Conservation (phyloP, 2,888 invertebrate species). For the Melanchra persicariae region DNA sequence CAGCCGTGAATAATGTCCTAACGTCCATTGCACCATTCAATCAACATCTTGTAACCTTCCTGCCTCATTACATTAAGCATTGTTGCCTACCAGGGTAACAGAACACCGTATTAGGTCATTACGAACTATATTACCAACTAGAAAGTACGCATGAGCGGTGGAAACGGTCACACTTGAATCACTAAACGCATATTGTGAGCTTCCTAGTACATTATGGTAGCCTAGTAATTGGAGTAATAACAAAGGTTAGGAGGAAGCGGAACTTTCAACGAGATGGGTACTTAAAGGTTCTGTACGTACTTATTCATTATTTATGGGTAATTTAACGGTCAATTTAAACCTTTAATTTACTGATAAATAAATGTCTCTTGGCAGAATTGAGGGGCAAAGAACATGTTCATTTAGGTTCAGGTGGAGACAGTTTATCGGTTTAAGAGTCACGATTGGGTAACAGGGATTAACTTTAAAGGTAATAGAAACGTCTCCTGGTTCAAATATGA, state of each 20-base stretch:
- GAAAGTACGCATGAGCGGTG: slow-evolving; percentile 60
- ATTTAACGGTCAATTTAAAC: slow-evolving; percentile 20
- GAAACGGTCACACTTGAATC: slow-evolving; percentile 71
- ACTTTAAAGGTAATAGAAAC: not conserved
- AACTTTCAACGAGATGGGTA: slow-evolving; percentile 55
- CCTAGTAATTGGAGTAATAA: slow-evolving; percentile 66
- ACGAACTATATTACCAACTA: slow-evolving; percentile 52
- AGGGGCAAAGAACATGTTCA: slow-evolving; percentile 28
- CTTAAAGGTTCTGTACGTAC: slow-evolving; percentile 39
- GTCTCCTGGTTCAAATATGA: slow-evolving; percentile 1
- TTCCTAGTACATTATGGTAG: slow-evolving; percentile 67
- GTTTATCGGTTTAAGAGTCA: slow-evolving; percentile 33
- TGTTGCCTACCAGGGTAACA: slow-evolving; percentile 64
- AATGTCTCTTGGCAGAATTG: slow-evolving; percentile 47
- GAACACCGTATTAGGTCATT: slow-evolving; percentile 64
- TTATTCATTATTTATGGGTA: slow-evolving; percentile 48
- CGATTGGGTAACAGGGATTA: slow-evolving; percentile 11
- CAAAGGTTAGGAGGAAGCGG: slow-evolving; percentile 62
- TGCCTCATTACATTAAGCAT: slow-evolving; percentile 60
- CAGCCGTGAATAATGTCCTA: slow-evolving; percentile 55
- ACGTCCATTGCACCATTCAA: slow-evolving; percentile 61
- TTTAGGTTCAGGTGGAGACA: slow-evolving; percentile 21
- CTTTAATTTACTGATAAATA: slow-evolving; percentile 41
- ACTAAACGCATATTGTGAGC: slow-evolving; percentile 66
- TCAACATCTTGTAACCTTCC: slow-evolving; percentile 63